phyloP scores from a whole-genome alignment of 1,140 invertebrate species.

The Drosophila pachea region DNA sequence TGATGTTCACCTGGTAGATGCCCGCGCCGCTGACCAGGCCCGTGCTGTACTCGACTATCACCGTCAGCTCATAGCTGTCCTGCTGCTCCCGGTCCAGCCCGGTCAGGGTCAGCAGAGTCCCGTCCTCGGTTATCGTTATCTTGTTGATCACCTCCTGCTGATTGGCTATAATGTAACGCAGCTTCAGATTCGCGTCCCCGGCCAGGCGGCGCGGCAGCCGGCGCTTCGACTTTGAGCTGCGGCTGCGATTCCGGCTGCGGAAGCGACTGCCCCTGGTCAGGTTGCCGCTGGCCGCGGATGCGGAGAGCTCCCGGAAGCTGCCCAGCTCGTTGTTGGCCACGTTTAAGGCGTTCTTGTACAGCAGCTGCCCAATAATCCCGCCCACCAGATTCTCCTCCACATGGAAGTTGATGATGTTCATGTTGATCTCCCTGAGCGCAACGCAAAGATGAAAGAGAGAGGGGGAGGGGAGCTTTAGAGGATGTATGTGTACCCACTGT shows the following conservation, averaged over 20 bases:
- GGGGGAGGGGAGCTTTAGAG: neutral
- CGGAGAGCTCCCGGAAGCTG: constrained; percentile 52
- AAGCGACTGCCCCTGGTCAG: constrained; percentile 59
- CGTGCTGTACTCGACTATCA: constrained; percentile 87
- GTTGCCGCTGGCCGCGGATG: constrained; percentile 29
- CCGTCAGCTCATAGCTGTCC: constrained; percentile 87
- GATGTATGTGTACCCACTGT: no score
- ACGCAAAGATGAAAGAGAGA: neutral
- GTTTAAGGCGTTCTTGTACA: constrained; percentile 81
- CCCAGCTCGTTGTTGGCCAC: constrained; percentile 71
- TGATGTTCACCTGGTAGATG: constrained; percentile 87
- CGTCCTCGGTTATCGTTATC: constrained; percentile 87
- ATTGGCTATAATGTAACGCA: constrained; percentile 88
- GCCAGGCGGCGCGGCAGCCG: constrained; percentile 52
- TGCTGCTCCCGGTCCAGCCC: constrained; percentile 88
- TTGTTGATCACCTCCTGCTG: constrained; percentile 87
- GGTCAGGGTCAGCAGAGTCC: constrained; percentile 87
- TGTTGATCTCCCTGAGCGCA: constrained; percentile 81
- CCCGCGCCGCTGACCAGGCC: constrained; percentile 84
- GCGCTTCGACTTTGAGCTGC: constrained; percentile 52
- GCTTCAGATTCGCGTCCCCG: constrained; percentile 62
- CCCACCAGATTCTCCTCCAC: constrained; percentile 89
- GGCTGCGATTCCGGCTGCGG: constrained; percentile 57
- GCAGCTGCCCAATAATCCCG: constrained; percentile 86
- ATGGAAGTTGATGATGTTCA: constrained; percentile 85